phyloP scores from a whole-genome alignment of 2,888 invertebrate genomes.

The Tipula helvola region DNA sequence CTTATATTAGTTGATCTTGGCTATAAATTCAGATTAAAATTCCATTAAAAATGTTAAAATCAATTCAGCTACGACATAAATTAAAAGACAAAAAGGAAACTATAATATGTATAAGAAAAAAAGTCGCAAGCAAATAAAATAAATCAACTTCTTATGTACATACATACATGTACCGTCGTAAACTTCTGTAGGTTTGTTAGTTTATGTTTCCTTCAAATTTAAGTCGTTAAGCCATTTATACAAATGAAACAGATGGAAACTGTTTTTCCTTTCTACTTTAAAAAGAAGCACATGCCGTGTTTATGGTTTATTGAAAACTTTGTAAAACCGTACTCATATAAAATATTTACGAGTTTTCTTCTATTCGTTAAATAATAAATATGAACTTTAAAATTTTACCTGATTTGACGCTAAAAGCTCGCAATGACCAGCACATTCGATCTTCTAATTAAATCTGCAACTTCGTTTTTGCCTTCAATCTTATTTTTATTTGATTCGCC shows the following conservation, averaged over 20 bases:
- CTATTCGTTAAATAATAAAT: no score
- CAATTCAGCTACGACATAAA: neutral
- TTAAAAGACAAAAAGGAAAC: neutral
- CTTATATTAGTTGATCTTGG: neutral
- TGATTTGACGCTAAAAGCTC: no score
- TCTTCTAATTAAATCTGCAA: no score
- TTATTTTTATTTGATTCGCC: no score
- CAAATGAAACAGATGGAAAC: neutral
- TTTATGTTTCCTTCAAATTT: neutral
- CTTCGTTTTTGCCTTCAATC: no score
- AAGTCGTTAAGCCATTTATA: neutral
- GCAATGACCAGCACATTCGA: no score
- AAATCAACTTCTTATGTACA: neutral
- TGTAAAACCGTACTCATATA: neutral
- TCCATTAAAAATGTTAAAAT: neutral
- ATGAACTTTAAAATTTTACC: no score
- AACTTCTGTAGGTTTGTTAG: neutral
- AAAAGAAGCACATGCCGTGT: neutral
- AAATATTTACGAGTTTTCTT: no score
- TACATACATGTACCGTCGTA: neutral
- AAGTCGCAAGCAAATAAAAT: neutral
- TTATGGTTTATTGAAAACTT: neutral
- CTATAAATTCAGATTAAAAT: neutral
- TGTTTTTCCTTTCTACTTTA: neutral
- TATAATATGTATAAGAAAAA: neutral